Evolutionary conservation across 2,888 invertebrate genomes (phyloP).

Genomic region (Leucophenga maculata): DNA sequence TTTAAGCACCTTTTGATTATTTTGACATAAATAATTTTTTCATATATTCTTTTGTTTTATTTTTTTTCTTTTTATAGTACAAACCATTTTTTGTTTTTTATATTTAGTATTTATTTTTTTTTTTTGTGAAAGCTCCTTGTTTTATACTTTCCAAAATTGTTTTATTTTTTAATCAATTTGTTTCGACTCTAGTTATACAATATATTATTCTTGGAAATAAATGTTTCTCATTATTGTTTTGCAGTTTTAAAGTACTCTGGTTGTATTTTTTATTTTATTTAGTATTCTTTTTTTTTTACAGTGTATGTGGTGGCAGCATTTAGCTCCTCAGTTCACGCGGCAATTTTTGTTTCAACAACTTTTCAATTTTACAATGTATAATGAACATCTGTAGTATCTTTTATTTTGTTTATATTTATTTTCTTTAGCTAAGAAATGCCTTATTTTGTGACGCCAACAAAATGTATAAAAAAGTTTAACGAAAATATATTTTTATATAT

Average conservation of each 20-base stretch:
- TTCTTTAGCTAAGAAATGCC: constrained; percentile 49
- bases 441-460: constrained; percentile 40
- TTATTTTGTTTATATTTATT: constrained; percentile 17
- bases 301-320: constrained; percentile 62
- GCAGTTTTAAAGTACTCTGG: constrained; percentile 9
- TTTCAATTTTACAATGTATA: constrained; percentile 9
- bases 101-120: not conserved
- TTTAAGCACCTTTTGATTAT: constrained; percentile 70
- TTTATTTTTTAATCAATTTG: constrained; percentile 17
- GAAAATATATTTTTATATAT: not conserved
- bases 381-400: constrained; percentile 35
- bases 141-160: constrained; percentile 6
- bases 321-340: constrained; percentile 60
- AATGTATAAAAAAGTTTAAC: not conserved
- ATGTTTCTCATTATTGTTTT: constrained; percentile 29
- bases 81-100: constrained; percentile 21
- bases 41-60: constrained; percentile 34
- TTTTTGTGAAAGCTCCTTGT: constrained; percentile 7
- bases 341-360: constrained; percentile 28
- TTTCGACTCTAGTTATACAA: constrained; percentile 17
- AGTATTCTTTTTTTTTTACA: constrained; percentile 32
- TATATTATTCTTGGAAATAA: constrained; percentile 1
- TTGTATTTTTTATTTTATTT: constrained; percentile 13
- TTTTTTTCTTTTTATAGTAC: constrained; percentile 36
- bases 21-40: constrained; percentile 48